Evolutionary conservation across 2,888 invertebrate species (phyloP).

Genomic region (Scaptomyza tumidula): DNA sequence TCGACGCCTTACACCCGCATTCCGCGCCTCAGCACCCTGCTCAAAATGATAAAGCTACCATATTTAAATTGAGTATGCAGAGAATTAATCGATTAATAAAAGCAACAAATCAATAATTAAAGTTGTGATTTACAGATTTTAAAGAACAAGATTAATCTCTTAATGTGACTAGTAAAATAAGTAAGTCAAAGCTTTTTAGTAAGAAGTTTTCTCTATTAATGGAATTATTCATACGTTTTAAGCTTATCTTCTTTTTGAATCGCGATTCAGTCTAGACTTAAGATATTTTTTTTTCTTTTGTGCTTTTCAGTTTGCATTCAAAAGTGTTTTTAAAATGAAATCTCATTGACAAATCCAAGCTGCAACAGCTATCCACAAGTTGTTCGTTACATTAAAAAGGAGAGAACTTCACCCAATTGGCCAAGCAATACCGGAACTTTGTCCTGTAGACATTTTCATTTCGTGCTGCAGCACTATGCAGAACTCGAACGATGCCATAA

Average conservation of each 20-base stretch:
- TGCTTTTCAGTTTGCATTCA: neutral
- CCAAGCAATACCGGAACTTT: conserved; percentile 4
- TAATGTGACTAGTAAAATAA: neutral
- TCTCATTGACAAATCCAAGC: neutral
- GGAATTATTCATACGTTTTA: too few species aligned
- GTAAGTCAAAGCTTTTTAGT: neutral
- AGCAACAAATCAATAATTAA: conserved; percentile 25
- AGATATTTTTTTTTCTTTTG: neutral
- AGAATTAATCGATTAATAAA: neutral
- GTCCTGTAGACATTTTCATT: neutral
- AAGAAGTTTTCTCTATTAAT: too few species aligned
- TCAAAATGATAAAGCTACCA: conserved; percentile 26
- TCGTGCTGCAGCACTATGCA: conserved; percentile 10
- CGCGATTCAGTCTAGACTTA: neutral
- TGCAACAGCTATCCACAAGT: neutral
- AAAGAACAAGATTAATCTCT: neutral
- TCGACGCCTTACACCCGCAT: conserved; percentile 27
- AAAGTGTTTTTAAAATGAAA: neutral
- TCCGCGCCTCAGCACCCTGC: neutral
- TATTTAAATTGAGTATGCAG: conserved; percentile 11
- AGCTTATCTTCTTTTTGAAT: too few species aligned
- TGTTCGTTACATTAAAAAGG: neutral
- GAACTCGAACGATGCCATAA: neutral
- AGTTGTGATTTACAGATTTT: neutral
- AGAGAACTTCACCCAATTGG: neutral